These are phyloP conservation scores for Rutpela maculata DNA, from an alignment of 2,888 invertebrate genomes.

Conservation along the genomic window DNA sequence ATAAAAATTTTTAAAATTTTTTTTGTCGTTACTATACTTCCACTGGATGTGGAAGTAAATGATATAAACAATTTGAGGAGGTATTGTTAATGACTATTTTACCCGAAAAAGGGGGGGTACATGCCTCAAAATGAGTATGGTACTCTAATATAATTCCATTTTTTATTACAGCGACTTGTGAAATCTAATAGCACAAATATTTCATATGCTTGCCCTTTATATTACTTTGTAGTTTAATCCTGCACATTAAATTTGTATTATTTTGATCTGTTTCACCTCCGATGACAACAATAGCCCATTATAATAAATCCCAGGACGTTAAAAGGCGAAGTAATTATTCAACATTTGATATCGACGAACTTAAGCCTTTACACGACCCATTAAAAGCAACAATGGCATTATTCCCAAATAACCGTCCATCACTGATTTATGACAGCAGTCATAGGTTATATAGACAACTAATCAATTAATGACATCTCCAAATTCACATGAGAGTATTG, in stretches of 20 bases:
- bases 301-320: constrained; percentile 20
- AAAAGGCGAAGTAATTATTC: constrained; percentile 27
- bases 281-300: constrained; percentile 11
- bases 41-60: too few species aligned
- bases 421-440: constrained; percentile 28
- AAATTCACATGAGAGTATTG: constrained; percentile 24
- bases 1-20: too few species aligned
- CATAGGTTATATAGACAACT: constrained; percentile 27
- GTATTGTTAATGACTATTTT: too few species aligned
- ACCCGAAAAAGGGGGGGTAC: too few species aligned
- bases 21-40: too few species aligned
- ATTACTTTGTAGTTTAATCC: neutral
- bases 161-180: too few species aligned
- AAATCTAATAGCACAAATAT: too few species aligned
- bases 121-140: too few species aligned
- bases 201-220: too few species aligned
- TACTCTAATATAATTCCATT: too few species aligned
- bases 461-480: constrained; percentile 33
- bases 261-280: constrained; percentile 1
- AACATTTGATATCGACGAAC: constrained; percentile 22
- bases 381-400: constrained; percentile 32
- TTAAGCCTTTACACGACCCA: constrained; percentile 26
- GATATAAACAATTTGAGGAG: too few species aligned
- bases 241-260: constrained; percentile 21
- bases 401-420: constrained; percentile 29